Conservation (phyloP, 1,140 invertebrate genomes). For the Drosophila aff. region DNA sequence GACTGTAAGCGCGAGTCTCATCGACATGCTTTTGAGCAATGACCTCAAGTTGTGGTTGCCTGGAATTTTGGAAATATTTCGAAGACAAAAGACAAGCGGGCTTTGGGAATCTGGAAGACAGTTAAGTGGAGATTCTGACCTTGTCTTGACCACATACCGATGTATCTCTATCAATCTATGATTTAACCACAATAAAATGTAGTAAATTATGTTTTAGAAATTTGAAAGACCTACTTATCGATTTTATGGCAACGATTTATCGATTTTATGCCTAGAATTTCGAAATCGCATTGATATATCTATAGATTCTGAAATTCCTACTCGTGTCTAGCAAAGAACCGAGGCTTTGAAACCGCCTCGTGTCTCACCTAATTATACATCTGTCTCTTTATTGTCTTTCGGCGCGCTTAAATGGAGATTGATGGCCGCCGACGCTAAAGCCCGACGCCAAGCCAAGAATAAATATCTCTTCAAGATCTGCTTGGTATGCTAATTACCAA, state of each 20-base stretch:
- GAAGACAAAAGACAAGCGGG: slow-evolving; percentile 7
- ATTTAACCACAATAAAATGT: background rate
- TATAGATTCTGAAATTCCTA: background rate
- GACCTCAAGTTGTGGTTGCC: slow-evolving; percentile 51
- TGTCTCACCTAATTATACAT: slow-evolving; percentile 31
- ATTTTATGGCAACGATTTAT: background rate
- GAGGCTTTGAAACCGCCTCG: background rate
- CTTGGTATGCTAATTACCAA: slow-evolving; percentile 34
- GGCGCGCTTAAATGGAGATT: slow-evolving; percentile 36
- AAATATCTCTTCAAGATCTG: slow-evolving; percentile 26
- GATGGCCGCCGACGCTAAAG: slow-evolving; percentile 10
- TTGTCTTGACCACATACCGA: background rate
- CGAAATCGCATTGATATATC: background rate
- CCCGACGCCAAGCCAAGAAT: slow-evolving; percentile 2
- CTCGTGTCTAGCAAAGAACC: slow-evolving; percentile 6
- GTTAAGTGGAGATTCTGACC: slow-evolving; percentile 4
- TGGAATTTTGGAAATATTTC: slow-evolving; percentile 16
- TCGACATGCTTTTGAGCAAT: slow-evolving; percentile 56
- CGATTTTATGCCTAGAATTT: background rate
- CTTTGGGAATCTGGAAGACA: background rate
- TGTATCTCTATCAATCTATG: background rate
- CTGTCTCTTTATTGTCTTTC: slow-evolving; percentile 29
- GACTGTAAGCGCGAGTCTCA: slow-evolving; percentile 13
- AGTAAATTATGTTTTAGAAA: background rate
- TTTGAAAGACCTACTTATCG: background rate